Percentiles rank a stretch among this genome's conserved stretches.
These are phyloP conservation scores for Olivierus martensii DNA, from an alignment of 1,140 invertebrate species.

Conservation along the genomic window DNA sequence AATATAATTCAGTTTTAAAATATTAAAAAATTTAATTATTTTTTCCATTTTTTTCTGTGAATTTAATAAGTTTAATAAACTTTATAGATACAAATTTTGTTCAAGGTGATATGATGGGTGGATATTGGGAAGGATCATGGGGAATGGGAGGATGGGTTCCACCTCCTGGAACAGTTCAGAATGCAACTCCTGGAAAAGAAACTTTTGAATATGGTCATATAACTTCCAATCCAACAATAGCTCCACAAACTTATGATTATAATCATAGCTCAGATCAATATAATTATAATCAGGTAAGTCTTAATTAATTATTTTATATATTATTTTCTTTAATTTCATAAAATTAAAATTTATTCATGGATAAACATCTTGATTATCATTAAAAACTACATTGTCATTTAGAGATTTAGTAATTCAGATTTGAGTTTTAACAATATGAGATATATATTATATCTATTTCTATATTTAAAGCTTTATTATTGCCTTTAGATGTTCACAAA, in stretches of 20 bases:
- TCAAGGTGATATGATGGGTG: not conserved
- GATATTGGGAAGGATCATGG: not conserved
- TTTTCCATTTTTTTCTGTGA: too few species aligned
- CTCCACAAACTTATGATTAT: slow-evolving; percentile 19
- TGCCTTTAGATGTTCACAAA: slow-evolving; percentile 6
- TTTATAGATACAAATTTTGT: not conserved
- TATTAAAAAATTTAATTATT: too few species aligned
- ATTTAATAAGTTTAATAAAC: too few species aligned
- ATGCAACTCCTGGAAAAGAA: slow-evolving; percentile 2
- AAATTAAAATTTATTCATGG: too few species aligned
- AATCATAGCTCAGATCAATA: slow-evolving; percentile 20
- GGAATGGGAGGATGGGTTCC: not conserved
- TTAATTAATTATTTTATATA: not conserved
- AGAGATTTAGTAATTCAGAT: too few species aligned
- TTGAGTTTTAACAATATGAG: too few species aligned
- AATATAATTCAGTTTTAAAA: too few species aligned
- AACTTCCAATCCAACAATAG: slow-evolving; percentile 12
- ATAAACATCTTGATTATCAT: too few species aligned
- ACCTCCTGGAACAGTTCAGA: not conserved
- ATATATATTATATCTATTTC: too few species aligned
- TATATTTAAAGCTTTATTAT: too few species aligned
- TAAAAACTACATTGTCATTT: too few species aligned
- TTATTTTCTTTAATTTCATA: too few species aligned
- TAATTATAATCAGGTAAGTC: slow-evolving; percentile 16
- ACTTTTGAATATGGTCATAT: slow-evolving; percentile 19